Conservation (phyloP, 2,113 vertebrate genomes). For the Microcebus ravelobensis region DNA sequence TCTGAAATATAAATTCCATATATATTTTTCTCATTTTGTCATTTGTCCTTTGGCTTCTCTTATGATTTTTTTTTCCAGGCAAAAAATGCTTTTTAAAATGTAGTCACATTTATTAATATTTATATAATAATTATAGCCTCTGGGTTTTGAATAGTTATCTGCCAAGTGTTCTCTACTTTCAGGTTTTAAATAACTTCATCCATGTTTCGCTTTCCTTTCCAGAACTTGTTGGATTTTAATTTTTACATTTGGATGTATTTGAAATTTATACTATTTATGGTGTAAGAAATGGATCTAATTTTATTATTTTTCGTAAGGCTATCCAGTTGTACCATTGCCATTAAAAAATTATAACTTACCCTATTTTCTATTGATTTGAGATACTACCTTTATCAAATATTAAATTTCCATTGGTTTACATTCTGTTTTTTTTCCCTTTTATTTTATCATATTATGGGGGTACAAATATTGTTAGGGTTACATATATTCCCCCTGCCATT, state of each 20-base stretch:
- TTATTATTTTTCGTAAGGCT: neutral
- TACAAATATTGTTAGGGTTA: too few relatives aligned
- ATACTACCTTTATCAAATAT: neutral
- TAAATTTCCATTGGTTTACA: neutral
- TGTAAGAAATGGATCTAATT: neutral
- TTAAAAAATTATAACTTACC: neutral
- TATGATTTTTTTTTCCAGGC: neutral
- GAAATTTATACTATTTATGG: neutral
- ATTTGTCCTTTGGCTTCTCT: neutral
- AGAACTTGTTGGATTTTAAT: neutral
- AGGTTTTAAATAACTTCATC: neutral
- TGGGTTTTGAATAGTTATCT: neutral
- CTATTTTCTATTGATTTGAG: neutral
- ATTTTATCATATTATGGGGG: too few relatives aligned
- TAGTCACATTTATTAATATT: neutral
- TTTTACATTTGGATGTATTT: neutral
- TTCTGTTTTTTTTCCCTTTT: neutral
- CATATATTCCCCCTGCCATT: too few relatives aligned
- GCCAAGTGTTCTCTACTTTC: neutral
- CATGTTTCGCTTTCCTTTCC: neutral
- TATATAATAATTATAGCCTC: neutral
- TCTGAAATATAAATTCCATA: neutral
- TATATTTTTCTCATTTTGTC: neutral
- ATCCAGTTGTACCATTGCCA: neutral
- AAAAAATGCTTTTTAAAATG: neutral